These are phyloP conservation scores for Acrocephalus arundinaceus DNA, from an alignment of 2,113 vertebrate genomes.

Conservation along the genomic window DNA sequence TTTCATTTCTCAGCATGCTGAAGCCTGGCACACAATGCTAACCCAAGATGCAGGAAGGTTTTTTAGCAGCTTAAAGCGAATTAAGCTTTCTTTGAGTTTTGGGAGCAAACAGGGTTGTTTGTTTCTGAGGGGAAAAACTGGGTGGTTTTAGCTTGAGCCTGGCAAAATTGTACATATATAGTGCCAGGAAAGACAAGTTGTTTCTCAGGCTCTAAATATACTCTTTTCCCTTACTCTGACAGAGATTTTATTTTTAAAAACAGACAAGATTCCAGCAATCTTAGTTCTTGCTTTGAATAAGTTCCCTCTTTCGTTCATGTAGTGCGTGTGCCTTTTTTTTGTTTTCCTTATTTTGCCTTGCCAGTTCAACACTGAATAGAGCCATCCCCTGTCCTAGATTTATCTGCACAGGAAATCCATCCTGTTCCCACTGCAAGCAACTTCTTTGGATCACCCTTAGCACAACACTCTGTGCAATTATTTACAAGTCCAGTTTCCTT, in stretches of 20 bases:
- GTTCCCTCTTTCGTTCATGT: background rate
- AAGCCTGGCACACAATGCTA: constrained; percentile 39
- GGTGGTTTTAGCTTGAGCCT: constrained; percentile 6
- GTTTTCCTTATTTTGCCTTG: background rate
- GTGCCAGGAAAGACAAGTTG: constrained; percentile 47
- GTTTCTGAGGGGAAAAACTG: constrained; percentile 17
- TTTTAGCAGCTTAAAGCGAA: constrained; percentile 30
- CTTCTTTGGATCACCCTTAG: background rate
- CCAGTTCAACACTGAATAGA: background rate
- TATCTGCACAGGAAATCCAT: background rate
- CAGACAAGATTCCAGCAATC: constrained; percentile 4
- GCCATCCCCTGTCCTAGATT: background rate
- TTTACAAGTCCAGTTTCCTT: background rate
- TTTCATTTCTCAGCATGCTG: constrained; percentile 34
- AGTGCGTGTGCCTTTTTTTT: background rate
- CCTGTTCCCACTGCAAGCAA: background rate
- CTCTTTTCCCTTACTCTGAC: background rate
- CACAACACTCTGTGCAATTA: background rate
- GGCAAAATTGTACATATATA: background rate
- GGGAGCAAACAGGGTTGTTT: constrained; percentile 25
- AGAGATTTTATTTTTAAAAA: constrained; percentile 49
- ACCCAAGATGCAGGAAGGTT: constrained; percentile 28
- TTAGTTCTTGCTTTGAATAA: constrained; percentile 35
- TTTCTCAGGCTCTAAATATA: constrained; percentile 37
- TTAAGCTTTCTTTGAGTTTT: constrained; percentile 49